phyloP scores from a whole-genome alignment of 1,140 invertebrate genomes.

The Oryctes rhinoceros region DNA sequence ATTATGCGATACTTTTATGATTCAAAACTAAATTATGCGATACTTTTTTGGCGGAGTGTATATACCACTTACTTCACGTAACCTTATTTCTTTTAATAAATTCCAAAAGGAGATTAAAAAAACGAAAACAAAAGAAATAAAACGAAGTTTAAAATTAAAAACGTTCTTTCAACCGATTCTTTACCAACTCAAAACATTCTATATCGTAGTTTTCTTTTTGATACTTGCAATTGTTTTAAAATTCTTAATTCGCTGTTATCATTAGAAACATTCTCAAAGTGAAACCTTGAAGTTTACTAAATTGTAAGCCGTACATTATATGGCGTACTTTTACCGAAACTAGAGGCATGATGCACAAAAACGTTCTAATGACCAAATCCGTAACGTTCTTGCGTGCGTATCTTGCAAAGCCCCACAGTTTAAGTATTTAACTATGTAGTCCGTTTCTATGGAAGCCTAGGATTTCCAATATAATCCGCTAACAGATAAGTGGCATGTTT shows the following conservation, averaged over 20 bases:
- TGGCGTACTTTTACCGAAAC: background rate
- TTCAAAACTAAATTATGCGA: no score
- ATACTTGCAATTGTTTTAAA: no score
- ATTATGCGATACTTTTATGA: no score
- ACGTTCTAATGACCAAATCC: background rate
- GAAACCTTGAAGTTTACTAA: background rate
- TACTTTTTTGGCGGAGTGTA: no score
- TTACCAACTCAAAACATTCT: no score
- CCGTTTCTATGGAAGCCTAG: background rate
- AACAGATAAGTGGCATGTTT: background rate
- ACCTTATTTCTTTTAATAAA: no score
- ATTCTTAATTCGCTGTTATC: background rate
- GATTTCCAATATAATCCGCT: background rate
- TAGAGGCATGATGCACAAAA: background rate
- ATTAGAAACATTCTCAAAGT: background rate
- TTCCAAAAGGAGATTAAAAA: no score
- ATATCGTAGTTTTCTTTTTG: no score
- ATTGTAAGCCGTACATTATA: background rate
- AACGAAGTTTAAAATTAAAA: no score
- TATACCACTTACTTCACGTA: no score
- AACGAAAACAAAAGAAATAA: no score
- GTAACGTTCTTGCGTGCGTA: background rate
- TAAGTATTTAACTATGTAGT: conserved; percentile 4
- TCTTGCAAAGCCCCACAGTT: background rate
- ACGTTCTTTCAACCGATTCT: no score